Evolutionary conservation across 1,140 invertebrate genomes (phyloP).

Genomic region (Kradibia gibbosae): DNA sequence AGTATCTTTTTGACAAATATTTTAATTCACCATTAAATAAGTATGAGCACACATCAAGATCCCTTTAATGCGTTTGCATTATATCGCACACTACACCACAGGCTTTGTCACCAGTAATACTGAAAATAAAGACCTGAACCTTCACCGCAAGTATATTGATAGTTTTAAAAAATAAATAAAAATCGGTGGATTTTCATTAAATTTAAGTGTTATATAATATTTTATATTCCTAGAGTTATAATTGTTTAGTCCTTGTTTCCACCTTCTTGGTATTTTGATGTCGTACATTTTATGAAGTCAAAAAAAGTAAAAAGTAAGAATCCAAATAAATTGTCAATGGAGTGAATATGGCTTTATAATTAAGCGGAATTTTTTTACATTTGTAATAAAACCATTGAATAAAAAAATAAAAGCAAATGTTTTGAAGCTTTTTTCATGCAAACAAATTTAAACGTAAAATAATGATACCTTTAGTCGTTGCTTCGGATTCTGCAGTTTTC

Average conservation of each 20-base stretch:
- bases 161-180: slow-evolving; percentile 12
- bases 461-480: slow-evolving; percentile 40
- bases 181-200: neutral
- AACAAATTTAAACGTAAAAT: slow-evolving; percentile 44
- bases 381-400: neutral
- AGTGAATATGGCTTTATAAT: neutral
- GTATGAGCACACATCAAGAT: neutral
- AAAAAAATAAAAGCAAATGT: slow-evolving; percentile 2
- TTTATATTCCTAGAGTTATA: neutral
- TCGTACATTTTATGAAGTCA: neutral
- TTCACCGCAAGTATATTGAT: slow-evolving; percentile 26
- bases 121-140: slow-evolving; percentile 36
- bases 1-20: neutral
- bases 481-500: slow-evolving; percentile 46
- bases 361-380: neutral
- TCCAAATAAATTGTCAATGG: neutral
- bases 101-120: neutral
- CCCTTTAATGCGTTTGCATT: slow-evolving; percentile 17
- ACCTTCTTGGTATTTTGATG: neutral
- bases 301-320: neutral
- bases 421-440: neutral
- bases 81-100: slow-evolving; percentile 15
- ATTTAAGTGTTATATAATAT: neutral
- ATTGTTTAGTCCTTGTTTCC: neutral
- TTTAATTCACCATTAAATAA: neutral